phyloP scores from a whole-genome alignment of 2,797 vertebrate species.

The Pseudomugil gertrudae region DNA sequence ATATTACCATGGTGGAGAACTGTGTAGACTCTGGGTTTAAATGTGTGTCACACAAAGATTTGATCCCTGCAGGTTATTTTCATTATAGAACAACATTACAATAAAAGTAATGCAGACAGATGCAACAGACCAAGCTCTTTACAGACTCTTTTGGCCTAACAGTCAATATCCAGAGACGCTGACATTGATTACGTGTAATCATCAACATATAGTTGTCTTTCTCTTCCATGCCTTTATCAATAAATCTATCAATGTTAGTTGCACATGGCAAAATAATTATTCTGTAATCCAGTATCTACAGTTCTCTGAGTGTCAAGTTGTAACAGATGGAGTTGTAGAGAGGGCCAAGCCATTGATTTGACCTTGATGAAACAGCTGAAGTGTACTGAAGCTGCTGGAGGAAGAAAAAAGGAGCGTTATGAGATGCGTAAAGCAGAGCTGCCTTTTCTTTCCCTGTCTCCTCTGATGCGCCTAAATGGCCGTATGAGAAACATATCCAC shows the following conservation, averaged over 20 bases:
- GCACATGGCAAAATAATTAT: conserved; percentile 53
- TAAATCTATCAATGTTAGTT: conserved; percentile 57
- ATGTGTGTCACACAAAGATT: too few species aligned
- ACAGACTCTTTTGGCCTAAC: too few species aligned
- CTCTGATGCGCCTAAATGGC: too few species aligned
- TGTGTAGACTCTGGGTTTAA: too few species aligned
- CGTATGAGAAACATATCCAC: too few species aligned
- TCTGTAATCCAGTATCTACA: conserved; percentile 27
- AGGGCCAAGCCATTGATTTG: conserved; percentile 73
- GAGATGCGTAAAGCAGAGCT: too few species aligned
- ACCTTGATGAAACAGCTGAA: conserved; percentile 65
- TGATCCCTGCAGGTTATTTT: too few species aligned
- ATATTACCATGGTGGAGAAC: too few species aligned
- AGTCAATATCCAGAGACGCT: conserved; percentile 47
- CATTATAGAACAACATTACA: too few species aligned
- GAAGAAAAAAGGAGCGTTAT: neutral
- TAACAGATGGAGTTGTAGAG: conserved; percentile 69
- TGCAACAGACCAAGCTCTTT: too few species aligned
- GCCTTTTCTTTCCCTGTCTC: too few species aligned
- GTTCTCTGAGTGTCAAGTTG: conserved; percentile 38
- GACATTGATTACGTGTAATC: neutral
- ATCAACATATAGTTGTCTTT: conserved; percentile 43
- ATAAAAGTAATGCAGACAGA: too few species aligned
- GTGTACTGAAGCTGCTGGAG: conserved; percentile 13
- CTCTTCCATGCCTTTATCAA: conserved; percentile 52